Evolutionary conservation across 1,140 invertebrate species (phyloP).

Genomic region (Lordiphosa clarofinis): DNA sequence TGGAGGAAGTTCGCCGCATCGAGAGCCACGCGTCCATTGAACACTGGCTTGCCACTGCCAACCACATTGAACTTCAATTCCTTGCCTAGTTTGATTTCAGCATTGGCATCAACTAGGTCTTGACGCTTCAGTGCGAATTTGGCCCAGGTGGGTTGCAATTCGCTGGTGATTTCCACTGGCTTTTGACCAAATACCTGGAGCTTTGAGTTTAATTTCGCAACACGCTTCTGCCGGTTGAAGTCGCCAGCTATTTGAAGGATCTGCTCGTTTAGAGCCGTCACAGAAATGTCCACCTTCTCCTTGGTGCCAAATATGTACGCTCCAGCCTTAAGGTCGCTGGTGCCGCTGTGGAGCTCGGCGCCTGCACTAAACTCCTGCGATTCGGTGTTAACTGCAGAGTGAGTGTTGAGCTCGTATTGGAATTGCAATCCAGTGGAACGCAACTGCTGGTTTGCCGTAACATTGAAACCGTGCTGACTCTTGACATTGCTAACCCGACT

Average conservation of each 20-base stretch:
- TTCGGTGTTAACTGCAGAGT: slow-evolving; percentile 40
- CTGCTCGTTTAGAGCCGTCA: slow-evolving; percentile 64
- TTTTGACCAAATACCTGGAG: slow-evolving; percentile 48
- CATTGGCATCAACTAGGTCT: slow-evolving; percentile 81
- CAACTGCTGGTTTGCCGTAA: slow-evolving; percentile 40
- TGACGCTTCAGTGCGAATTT: slow-evolving; percentile 78
- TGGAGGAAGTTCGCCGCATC: slow-evolving; percentile 86
- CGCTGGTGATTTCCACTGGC: slow-evolving; percentile 47
- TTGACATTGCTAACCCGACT: slow-evolving; percentile 36
- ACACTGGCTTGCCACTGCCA: slow-evolving; percentile 82
- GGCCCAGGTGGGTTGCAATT: slow-evolving; percentile 46
- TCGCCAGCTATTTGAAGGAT: slow-evolving; percentile 39
- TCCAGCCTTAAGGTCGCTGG: slow-evolving; percentile 19
- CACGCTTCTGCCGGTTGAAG: slow-evolving; percentile 46
- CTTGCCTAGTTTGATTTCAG: slow-evolving; percentile 84
- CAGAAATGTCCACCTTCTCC: slow-evolving; percentile 52
- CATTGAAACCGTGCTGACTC: slow-evolving; percentile 45
- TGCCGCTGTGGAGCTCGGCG: slow-evolving; percentile 31
- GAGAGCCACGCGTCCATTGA: slow-evolving; percentile 82
- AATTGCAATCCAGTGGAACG: slow-evolving; percentile 58
- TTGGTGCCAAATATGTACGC: slow-evolving; percentile 27
- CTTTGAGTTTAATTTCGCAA: slow-evolving; percentile 47
- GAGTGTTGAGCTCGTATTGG: slow-evolving; percentile 44
- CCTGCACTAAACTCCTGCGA: slow-evolving; percentile 37
- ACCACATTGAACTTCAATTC: slow-evolving; percentile 83